Base-by-base conservation (phyloP, 2,888 invertebrate species). In the Leptopilina myrica region DNA sequence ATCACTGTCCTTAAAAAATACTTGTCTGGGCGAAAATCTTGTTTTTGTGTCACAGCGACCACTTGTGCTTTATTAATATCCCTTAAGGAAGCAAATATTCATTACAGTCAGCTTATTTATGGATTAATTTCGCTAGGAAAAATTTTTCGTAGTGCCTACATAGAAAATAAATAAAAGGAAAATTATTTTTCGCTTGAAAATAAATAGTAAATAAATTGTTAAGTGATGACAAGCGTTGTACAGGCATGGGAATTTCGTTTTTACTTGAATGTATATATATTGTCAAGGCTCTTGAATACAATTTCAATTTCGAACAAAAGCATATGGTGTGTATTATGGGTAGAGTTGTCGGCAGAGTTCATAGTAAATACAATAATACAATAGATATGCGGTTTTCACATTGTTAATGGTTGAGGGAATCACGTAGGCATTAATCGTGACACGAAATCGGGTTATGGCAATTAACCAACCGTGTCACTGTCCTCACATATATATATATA, bases 381-480 rank as follows among this genome's bases (percentile, higher is more conserved):
- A 69, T 69, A 20, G 20, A 15, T 20, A 67, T 53, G 69, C 11
- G 26, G 69, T 69, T 53, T 26, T 69, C 26, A 79, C 79, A 84
- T 85, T 85, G 85, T 84, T 78, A 56, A 77, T 64, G 77, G 49
- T 49, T 79, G 76, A 82, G 82, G 76, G 83, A 79, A 84, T 84
- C 80, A 78, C 82, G 80, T 82, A 79, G 82, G 80, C 43, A 78
- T 84, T 83, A 87, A 87, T 84, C 82, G 81, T 77, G 53, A 79
- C 77, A 83, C 77, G 76, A 78, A 86, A 85, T 85, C 85, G 84
- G 84, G 82, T 86, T 86, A 85, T 82, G 78, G 83, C 84, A 87
- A 87, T 88, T 86, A 87, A 84, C 69, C 53, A 73, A 73, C 53
- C 69, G 56, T 73, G 69, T 26, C 49, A 20, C 62, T 69, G 69